Evolutionary conservation across 2,888 invertebrate species (phyloP), one percentile per base, ranked within the genome.

Genomic region (Platycheirus albimanus): DNA sequence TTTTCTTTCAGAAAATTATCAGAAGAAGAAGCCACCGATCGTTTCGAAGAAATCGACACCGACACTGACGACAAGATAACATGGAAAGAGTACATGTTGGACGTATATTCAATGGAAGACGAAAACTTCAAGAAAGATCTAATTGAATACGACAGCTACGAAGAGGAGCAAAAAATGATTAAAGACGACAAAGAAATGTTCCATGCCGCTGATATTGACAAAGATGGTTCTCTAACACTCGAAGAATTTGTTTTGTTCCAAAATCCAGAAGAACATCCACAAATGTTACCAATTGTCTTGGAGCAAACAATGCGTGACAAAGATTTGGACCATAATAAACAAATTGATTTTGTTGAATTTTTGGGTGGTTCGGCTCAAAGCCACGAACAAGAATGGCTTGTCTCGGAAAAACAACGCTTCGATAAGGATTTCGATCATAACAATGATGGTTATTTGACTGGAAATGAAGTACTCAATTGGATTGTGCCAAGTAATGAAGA

Each of bases 191-290:
- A 95, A 89, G 92, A 93, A 67, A 95, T 98, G 92, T 99, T 98
- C 92, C 90, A 93, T 61, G 94, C 94, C 2, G 98, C 99, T 0
- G 99, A 99, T 92, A 87, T 91, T 11, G 94, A 99, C 89, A 92
- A 94, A 15, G 97, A 99, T 90, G 96, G 95, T 0, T 90, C 92
- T 33, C 92, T 99, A 61, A 93, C 94, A 87, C 87, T 92, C 1
- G 91, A 93, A 1, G 99, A 99, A 90, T 98, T 97, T 91, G 92
- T 95, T 85, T 93, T 95, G 19, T 99, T 99, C 91, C 94, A 96
- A 51, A 97, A 97, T 90, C 99, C 99, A 0, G 98, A 98, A 91
- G 98, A 99, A 90, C 95, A 96, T 90, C 94, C 94, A 30, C 93
- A 94, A 88, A 99, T 99, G 99, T 92, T 96, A 85, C 94, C 94